A percentile compares a stretch with the other conserved stretches of the same genome.
phyloP scores from a whole-genome alignment of 1,140 invertebrate species.

The Anthonomus grandis region DNA sequence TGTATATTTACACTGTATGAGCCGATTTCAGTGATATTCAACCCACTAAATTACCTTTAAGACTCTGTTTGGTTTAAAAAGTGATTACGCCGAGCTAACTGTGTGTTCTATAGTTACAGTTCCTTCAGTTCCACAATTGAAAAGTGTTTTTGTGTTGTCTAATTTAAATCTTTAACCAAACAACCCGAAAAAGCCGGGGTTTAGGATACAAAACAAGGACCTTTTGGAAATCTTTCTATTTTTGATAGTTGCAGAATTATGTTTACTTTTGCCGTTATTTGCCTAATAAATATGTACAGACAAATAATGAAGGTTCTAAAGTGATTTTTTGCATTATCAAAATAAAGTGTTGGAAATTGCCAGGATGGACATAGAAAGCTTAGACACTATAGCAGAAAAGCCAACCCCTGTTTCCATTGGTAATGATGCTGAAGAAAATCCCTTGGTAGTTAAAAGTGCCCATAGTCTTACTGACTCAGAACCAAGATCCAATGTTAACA shows the following conservation, averaged over 20 bases:
- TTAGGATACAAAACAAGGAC: slow-evolving; percentile 16
- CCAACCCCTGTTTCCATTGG: slow-evolving; percentile 4
- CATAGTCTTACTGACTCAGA: too few relatives aligned
- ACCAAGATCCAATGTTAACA: too few relatives aligned
- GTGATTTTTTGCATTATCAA: slow-evolving; percentile 8
- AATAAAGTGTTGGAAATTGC: slow-evolving; percentile 26
- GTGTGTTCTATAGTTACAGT: background rate
- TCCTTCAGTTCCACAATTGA: slow-evolving; percentile 12
- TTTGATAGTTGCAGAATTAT: slow-evolving; percentile 1
- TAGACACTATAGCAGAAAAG: slow-evolving; percentile 16
- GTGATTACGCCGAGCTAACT: background rate
- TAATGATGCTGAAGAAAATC: slow-evolving; percentile 5
- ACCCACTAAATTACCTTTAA: background rate
- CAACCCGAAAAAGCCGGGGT: slow-evolving; percentile 34
- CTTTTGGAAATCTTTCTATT: slow-evolving; percentile 9
- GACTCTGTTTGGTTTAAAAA: background rate
- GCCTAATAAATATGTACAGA: slow-evolving; percentile 4
- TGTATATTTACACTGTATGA: slow-evolving; percentile 18
- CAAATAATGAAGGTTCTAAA: background rate
- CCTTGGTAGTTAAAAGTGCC: too few relatives aligned
- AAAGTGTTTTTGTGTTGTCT: too few relatives aligned
- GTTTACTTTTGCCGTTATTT: background rate
- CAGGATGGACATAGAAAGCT: slow-evolving; percentile 20
- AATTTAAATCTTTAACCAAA: slow-evolving; percentile 35
- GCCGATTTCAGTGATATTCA: background rate